Evolutionary conservation across 2,888 invertebrate species (phyloP).

Genomic region (Aproaerema taeniolella): DNA sequence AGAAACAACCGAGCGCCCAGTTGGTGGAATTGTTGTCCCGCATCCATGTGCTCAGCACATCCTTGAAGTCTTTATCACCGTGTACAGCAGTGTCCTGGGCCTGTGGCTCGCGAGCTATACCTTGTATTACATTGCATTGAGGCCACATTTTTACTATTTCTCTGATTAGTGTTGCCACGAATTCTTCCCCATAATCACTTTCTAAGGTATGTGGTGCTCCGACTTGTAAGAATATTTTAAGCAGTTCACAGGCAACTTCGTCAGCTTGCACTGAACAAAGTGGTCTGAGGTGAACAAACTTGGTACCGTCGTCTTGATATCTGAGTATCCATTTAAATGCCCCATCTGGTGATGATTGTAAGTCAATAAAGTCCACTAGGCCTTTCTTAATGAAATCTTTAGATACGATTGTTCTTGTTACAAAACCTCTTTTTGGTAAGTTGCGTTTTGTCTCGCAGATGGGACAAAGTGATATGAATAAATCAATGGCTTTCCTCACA

Average conservation of each 20-base stretch:
- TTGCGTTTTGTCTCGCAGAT: slow-evolving; percentile 23
- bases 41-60: slow-evolving; percentile 31
- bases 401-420: slow-evolving; percentile 26
- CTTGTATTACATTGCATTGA: slow-evolving; percentile 22
- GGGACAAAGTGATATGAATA: slow-evolving; percentile 21
- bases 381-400: slow-evolving; percentile 30
- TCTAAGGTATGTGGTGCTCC: slow-evolving; percentile 21
- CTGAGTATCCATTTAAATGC: slow-evolving; percentile 37
- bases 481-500: slow-evolving; percentile 20
- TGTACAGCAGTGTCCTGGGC: slow-evolving; percentile 21
- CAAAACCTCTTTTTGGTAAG: slow-evolving; percentile 22
- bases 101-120: slow-evolving; percentile 19
- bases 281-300: slow-evolving; percentile 34
- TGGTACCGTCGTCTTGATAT: slow-evolving; percentile 38
- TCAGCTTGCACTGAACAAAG: slow-evolving; percentile 23
- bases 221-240: slow-evolving; percentile 23
- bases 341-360: slow-evolving; percentile 29
- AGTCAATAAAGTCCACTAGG: slow-evolving; percentile 33
- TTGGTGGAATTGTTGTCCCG: slow-evolving; percentile 28
- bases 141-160: slow-evolving; percentile 26
- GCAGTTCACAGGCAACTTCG: slow-evolving; percentile 28
- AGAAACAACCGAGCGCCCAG: slow-evolving; percentile 29
- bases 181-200: slow-evolving; percentile 20
- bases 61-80: slow-evolving; percentile 26
- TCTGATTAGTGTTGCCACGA: slow-evolving; percentile 24